Evolutionary conservation across 2,113 vertebrate species (phyloP).

Genomic region (Eupsittula cactorum): DNA sequence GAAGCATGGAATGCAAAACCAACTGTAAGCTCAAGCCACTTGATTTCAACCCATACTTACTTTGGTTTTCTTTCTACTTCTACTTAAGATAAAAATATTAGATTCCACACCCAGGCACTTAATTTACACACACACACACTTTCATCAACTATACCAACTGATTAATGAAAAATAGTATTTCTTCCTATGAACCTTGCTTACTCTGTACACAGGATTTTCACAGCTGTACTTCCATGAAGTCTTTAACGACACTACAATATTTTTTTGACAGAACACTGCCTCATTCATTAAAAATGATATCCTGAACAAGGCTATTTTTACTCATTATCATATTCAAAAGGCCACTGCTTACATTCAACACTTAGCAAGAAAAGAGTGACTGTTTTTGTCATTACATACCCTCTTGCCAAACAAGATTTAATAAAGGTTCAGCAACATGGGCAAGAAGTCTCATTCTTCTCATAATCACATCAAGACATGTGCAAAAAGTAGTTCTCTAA

Average conservation of each 20-base stretch:
- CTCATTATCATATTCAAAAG: neutral
- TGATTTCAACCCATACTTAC: neutral
- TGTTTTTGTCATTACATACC: neutral
- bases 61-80: neutral
- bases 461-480: neutral
- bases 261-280: neutral
- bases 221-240: neutral
- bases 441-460: neutral
- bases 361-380: neutral
- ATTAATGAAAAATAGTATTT: neutral
- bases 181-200: neutral
- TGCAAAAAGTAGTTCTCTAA: neutral
- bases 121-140: neutral
- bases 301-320: constrained; percentile 27
- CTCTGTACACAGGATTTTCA: neutral
- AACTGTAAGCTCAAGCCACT: neutral
- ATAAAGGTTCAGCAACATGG: neutral
- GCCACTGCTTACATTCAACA: neutral
- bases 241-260: neutral
- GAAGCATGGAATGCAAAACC: neutral
- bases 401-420: neutral
- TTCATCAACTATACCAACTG: neutral
- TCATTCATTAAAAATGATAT: constrained; percentile 9
- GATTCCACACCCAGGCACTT: neutral
- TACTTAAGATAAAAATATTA: neutral